These are phyloP conservation scores for Falco biarmicus DNA, from an alignment of 2,797 vertebrate species.

Conservation along the genomic window DNA sequence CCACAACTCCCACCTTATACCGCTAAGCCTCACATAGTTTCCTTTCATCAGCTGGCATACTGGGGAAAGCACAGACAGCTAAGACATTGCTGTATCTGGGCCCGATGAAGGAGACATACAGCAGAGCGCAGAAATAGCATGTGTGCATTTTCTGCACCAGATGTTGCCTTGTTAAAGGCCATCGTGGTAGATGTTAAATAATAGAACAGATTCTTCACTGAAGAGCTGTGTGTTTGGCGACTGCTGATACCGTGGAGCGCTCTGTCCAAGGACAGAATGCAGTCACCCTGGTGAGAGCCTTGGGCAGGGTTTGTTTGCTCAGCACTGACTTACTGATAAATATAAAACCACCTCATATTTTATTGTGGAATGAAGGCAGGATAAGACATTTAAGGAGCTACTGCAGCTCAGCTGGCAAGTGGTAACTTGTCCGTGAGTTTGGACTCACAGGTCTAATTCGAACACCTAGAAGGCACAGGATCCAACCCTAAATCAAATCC, in stretches of 20 bases:
- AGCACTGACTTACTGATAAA: not conserved
- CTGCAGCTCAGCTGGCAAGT: not conserved
- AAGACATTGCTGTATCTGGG: not conserved
- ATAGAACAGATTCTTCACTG: not conserved
- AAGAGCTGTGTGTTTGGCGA: not conserved
- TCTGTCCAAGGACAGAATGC: not conserved
- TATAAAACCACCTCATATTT: not conserved
- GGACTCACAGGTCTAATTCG: not conserved
- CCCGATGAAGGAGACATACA: not conserved
- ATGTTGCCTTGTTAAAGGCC: not conserved
- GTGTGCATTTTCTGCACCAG: not conserved
- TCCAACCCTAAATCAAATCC: not conserved
- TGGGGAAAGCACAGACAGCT: not conserved
- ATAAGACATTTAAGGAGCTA: not conserved
- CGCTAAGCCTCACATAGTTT: not conserved
- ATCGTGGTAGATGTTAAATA: not conserved
- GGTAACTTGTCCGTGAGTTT: not conserved
- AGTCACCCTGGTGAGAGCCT: not conserved
- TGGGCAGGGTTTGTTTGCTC: not conserved
- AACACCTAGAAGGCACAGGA: not conserved
- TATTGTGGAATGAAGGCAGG: not conserved
- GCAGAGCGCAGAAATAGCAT: not conserved
- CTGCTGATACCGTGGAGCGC: fast-evolving
- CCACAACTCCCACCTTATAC: not conserved
- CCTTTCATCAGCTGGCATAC: constrained; percentile 9